Evolutionary conservation across 2,113 vertebrate genomes (phyloP).

Genomic region (Podarcis cretensis): DNA sequence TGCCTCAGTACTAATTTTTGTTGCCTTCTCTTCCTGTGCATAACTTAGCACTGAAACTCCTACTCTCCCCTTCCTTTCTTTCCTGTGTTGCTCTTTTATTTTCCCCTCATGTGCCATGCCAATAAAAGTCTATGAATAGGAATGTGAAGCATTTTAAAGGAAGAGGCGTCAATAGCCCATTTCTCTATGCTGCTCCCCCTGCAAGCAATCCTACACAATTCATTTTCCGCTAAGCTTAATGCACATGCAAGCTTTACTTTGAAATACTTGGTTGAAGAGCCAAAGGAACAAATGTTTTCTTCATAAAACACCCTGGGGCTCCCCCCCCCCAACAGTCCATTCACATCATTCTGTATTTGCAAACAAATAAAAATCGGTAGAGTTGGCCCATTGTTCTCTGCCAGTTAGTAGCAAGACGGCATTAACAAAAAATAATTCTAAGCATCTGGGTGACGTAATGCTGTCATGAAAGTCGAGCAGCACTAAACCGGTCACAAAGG

Average conservation of each 20-base stretch:
- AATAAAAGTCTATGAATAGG: slow-evolving; percentile 9
- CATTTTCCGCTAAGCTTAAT: not conserved
- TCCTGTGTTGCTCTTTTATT: slow-evolving; percentile 28
- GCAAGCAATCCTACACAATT: not conserved
- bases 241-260: slow-evolving; percentile 19
- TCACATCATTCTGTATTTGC: slow-evolving; percentile 29
- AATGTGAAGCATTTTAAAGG: slow-evolving; percentile 9
- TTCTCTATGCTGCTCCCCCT: not conserved
- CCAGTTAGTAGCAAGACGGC: not conserved
- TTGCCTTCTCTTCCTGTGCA: not conserved
- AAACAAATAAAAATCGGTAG: slow-evolving; percentile 9
- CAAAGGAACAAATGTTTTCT: slow-evolving; percentile 17
- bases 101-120: not conserved
- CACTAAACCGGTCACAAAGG: not conserved
- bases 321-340: not conserved
- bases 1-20: not conserved
- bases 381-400: not conserved
- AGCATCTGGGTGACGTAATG: not conserved
- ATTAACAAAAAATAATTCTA: not conserved
- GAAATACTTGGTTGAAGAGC: not conserved
- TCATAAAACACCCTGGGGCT: slow-evolving; percentile 2
- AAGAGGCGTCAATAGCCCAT: not conserved
- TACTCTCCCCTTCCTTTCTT: slow-evolving; percentile 13
- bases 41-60: not conserved
- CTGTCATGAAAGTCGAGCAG: not conserved